These are phyloP conservation scores for Microctenopoma lineatum DNA, from an alignment of 2,797 vertebrate species.

Conservation along the genomic window DNA sequence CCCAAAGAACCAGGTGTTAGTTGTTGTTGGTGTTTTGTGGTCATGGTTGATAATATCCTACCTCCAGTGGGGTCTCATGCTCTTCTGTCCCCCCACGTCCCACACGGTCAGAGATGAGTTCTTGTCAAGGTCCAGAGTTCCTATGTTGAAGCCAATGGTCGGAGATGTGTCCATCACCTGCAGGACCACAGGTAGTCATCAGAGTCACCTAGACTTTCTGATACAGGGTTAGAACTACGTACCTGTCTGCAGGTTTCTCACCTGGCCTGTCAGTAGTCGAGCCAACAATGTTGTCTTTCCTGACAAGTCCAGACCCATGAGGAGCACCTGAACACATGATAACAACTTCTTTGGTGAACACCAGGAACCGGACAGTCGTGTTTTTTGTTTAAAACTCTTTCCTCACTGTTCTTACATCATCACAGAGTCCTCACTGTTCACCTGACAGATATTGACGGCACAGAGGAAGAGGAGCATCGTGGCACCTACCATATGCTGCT, in stretches of 20 bases:
- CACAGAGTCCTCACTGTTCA: too few relatives aligned
- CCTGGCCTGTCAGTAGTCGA: conserved; percentile 66
- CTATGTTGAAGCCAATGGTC: conserved; percentile 91
- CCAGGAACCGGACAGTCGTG: too few relatives aligned
- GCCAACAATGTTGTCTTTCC: conserved; percentile 73
- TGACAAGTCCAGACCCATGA: conserved; percentile 79
- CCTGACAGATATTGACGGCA: too few relatives aligned
- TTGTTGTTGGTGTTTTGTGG: not conserved
- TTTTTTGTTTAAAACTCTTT: too few relatives aligned
- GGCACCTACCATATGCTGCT: too few relatives aligned
- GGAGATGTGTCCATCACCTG: conserved; percentile 85
- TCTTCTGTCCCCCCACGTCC: conserved; percentile 89
- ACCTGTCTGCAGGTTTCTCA: conserved; percentile 21
- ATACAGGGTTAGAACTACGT: conserved; percentile 20
- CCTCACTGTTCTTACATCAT: too few relatives aligned
- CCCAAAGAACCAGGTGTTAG: not conserved
- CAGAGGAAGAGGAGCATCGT: too few relatives aligned
- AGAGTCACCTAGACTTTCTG: conserved; percentile 16
- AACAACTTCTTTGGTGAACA: not conserved
- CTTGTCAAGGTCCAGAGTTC: conserved; percentile 83
- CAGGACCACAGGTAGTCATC: conserved; percentile 75
- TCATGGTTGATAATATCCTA: conserved; percentile 5
- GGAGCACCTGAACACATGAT: conserved; percentile 54
- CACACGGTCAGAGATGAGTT: conserved; percentile 84
- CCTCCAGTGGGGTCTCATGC: conserved; percentile 88